Evolutionary conservation across 2,888 invertebrate species (phyloP).

Genomic region (Scrobipalpa atriplicella): DNA sequence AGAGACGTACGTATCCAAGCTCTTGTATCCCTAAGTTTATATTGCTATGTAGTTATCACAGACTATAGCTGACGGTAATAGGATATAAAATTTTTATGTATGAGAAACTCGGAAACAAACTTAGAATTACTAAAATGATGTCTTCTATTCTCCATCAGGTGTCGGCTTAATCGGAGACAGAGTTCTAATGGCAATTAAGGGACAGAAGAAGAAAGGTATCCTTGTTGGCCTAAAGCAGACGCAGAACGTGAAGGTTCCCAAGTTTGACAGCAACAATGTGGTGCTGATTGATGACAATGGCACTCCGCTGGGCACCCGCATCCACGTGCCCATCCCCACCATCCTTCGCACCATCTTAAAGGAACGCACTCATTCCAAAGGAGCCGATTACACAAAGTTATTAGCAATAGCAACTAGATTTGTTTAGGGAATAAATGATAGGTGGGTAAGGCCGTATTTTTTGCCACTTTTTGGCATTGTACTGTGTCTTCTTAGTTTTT

Average conservation of each 20-base stretch:
- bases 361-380: constrained; percentile 90
- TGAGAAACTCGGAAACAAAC: too few species aligned
- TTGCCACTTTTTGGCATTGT: too few species aligned
- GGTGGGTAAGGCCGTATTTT: too few species aligned
- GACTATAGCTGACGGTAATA: background rate
- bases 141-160: constrained; percentile 49
- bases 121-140: background rate
- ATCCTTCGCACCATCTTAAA: constrained; percentile 92
- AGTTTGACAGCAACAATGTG: constrained; percentile 97
- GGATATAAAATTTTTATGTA: background rate
- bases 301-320: constrained; percentile 96
- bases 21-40: background rate
- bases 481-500: too few species aligned
- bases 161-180: constrained; percentile 88
- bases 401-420: constrained; percentile 94
- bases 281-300: constrained; percentile 98
- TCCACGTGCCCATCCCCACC: constrained; percentile 97
- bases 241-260: constrained; percentile 91
- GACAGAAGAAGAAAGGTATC: constrained; percentile 96
- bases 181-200: constrained; percentile 96
- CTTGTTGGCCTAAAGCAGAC: constrained; percentile 90
- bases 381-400: constrained; percentile 96
- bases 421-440: constrained; percentile 80
- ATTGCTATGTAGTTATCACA: background rate
- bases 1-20: constrained; percentile 72